These are phyloP conservation scores for Elymnias hypermnestra DNA, from an alignment of 1,140 invertebrate genomes.

Conservation along the genomic window DNA sequence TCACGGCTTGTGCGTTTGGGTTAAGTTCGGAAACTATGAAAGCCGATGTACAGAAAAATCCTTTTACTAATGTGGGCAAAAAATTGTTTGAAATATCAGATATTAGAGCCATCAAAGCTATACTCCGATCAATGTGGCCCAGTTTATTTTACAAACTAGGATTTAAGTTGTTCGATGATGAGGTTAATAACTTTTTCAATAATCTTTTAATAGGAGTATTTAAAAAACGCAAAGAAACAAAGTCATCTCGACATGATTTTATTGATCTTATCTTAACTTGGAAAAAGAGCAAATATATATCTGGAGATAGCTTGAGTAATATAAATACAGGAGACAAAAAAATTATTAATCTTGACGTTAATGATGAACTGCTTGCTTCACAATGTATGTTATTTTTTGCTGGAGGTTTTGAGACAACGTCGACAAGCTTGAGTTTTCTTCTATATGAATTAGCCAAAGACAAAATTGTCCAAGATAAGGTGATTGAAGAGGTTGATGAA, in stretches of 20 bases:
- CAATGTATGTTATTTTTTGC: conserved; percentile 27
- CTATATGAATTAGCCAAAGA: conserved; percentile 27
- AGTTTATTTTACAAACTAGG: conserved; percentile 23
- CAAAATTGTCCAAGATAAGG: conserved; percentile 16
- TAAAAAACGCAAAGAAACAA: conserved; percentile 14
- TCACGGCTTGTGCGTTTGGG: conserved; percentile 28
- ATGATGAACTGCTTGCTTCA: conserved; percentile 21
- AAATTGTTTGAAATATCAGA: conserved; percentile 29
- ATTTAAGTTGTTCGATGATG: conserved; percentile 18
- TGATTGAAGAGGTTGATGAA: conserved; percentile 26
- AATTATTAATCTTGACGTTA: conserved; percentile 12
- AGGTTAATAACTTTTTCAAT: conserved; percentile 23
- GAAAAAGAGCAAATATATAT: conserved; percentile 18
- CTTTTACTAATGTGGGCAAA: conserved; percentile 18
- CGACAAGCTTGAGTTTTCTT: conserved; percentile 20
- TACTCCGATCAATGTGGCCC: conserved; percentile 24
- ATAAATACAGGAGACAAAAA: conserved; percentile 9
- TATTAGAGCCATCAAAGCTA: conserved; percentile 13
- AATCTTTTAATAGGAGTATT: conserved; percentile 17
- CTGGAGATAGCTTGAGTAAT: conserved; percentile 20
- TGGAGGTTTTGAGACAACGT: conserved; percentile 33
- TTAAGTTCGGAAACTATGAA: conserved; percentile 23
- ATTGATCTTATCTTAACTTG: conserved; percentile 28
- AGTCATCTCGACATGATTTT: conserved; percentile 25
- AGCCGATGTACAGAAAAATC: conserved; percentile 15